These are phyloP conservation scores for Eustalomyia histrio DNA, from an alignment of 2,888 invertebrate species.

Conservation along the genomic window DNA sequence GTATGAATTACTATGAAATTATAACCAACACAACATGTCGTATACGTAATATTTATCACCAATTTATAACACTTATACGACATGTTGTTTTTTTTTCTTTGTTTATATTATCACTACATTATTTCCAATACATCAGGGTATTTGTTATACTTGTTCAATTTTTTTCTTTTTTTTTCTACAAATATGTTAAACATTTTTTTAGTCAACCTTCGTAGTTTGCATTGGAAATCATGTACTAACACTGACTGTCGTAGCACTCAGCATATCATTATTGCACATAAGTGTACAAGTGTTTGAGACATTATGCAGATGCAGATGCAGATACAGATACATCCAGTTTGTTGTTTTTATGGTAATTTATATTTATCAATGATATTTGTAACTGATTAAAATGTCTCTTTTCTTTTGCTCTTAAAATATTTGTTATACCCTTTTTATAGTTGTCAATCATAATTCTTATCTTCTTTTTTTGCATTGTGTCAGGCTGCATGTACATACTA, in stretches of 20 bases:
- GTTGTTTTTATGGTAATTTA: neutral
- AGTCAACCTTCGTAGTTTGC: neutral
- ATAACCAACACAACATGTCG: too few relatives aligned
- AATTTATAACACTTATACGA: too few relatives aligned
- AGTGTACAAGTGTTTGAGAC: neutral
- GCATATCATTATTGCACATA: neutral
- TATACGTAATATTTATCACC: too few relatives aligned
- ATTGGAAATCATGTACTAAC: neutral
- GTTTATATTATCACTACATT: too few relatives aligned
- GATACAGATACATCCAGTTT: neutral
- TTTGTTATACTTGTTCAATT: too few relatives aligned
- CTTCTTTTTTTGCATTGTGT: neutral
- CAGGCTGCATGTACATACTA: neutral
- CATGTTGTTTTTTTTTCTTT: too few relatives aligned
- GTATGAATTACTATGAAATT: too few relatives aligned
- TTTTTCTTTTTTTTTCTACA: too few relatives aligned
- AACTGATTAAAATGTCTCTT: neutral
- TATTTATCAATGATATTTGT: neutral
- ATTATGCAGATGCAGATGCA: neutral
- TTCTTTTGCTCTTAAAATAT: neutral
- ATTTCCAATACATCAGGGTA: too few relatives aligned
- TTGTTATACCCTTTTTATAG: conserved; percentile 2
- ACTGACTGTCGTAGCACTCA: neutral
- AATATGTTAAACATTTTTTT: neutral
- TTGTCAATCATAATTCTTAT: conserved; percentile 20